A percentile compares a stretch with the other conserved stretches of the same genome.
Conservation (phyloP, 2,797 vertebrate species). For the Macrochelys suwanniensis region DNA sequence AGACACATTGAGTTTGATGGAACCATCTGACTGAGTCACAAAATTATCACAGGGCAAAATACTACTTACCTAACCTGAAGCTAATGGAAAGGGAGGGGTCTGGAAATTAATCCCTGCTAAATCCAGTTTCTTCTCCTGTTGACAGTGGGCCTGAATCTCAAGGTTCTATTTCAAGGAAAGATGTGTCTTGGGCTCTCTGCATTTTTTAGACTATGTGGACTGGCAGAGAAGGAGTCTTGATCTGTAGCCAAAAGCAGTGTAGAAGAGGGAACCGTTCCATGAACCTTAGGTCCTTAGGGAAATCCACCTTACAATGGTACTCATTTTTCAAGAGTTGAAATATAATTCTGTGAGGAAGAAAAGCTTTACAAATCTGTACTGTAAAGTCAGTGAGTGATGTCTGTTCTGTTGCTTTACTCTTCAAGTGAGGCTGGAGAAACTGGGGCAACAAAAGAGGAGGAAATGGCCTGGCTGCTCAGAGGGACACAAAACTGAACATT, state of each 20-base stretch:
- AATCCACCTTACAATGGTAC: neutral
- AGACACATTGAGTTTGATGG: neutral
- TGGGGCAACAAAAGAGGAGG: neutral
- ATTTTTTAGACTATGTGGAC: neutral
- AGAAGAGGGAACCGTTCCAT: neutral
- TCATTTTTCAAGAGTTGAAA: neutral
- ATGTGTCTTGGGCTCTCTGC: neutral
- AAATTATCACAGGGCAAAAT: neutral
- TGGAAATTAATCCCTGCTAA: neutral
- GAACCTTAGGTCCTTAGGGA: neutral
- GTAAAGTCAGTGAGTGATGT: rapidly evolving
- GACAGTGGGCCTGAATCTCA: neutral
- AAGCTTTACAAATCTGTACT: neutral
- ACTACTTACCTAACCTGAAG: neutral
- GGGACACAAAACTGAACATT: neutral
- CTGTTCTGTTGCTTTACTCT: neutral
- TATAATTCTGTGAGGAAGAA: neutral
- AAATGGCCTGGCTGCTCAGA: neutral
- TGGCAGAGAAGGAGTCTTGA: neutral
- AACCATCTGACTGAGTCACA: neutral
- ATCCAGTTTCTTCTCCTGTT: neutral
- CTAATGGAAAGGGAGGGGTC: neutral
- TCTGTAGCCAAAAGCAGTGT: neutral
- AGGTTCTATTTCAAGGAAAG: neutral
- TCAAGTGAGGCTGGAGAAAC: neutral